Evolutionary conservation across 2,797 vertebrate species (phyloP).

Genomic region (Columba guinea): DNA sequence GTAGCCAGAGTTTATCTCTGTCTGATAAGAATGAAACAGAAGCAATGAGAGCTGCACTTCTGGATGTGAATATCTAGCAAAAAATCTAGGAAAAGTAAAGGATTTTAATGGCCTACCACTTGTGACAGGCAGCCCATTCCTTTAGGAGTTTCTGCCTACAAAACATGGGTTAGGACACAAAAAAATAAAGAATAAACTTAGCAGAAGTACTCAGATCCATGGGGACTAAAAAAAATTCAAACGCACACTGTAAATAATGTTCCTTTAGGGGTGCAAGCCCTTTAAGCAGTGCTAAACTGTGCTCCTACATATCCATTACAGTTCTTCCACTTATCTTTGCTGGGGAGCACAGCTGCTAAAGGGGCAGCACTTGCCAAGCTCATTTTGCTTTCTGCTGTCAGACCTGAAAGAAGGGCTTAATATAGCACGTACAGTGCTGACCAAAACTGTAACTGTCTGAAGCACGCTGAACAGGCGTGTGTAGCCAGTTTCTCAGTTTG

Average conservation of each 20-base stretch:
- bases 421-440: neutral
- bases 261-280: neutral
- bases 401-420: constrained; percentile 5
- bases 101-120: neutral
- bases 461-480: neutral
- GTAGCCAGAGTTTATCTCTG: neutral
- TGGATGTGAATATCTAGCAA: neutral
- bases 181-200: neutral
- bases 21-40: neutral
- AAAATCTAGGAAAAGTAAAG: neutral
- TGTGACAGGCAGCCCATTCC: neutral
- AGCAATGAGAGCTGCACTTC: neutral
- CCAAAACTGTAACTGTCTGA: neutral
- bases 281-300: neutral
- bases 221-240: neutral
- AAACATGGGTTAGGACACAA: neutral
- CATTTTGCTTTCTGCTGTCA: constrained; percentile 1
- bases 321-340: neutral
- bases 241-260: neutral
- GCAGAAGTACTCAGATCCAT: neutral
- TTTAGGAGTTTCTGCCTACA: neutral
- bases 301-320: neutral
- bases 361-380: neutral
- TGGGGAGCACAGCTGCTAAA: neutral
- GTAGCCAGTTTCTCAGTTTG: neutral